Evolutionary conservation across 2,113 vertebrate species (phyloP).

Genomic region (Butorides virescens): DNA sequence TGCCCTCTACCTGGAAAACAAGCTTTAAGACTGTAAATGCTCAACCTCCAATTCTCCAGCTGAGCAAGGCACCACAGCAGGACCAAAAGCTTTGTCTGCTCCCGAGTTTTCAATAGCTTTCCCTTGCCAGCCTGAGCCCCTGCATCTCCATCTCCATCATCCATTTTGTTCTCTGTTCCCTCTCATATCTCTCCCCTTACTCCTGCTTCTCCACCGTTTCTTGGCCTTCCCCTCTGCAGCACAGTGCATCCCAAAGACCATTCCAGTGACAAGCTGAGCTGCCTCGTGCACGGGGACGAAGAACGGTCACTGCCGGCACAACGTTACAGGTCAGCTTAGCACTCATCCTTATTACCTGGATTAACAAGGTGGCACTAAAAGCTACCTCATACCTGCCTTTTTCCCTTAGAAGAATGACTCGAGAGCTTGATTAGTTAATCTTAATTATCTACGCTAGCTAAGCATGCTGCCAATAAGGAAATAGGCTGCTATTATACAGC

Average conservation of each 20-base stretch:
- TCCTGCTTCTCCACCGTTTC: neutral
- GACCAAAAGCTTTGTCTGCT: neutral
- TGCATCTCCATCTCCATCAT: neutral
- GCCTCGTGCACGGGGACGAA: fast-evolving
- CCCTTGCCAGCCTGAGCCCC: neutral
- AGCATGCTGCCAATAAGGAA: neutral
- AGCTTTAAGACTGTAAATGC: neutral
- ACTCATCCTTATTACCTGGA: neutral
- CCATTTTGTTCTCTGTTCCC: neutral
- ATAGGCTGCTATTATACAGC: neutral
- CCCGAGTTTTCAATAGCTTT: neutral
- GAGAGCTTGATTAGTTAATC: neutral
- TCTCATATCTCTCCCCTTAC: neutral
- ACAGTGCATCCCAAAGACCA: neutral
- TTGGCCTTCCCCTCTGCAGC: neutral
- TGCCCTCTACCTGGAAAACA: neutral
- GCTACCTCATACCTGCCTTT: neutral
- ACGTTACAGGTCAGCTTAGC: neutral
- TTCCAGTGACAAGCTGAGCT: neutral
- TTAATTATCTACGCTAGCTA: neutral
- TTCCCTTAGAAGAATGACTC: neutral
- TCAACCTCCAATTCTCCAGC: neutral
- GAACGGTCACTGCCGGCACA: neutral
- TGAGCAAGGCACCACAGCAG: neutral
- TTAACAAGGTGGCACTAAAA: conserved; percentile 5